Percentiles rank a stretch among this genome's conserved stretches.
These are phyloP conservation scores for Drosophila austrosaltans DNA, from an alignment of 2,888 invertebrate genomes.

Conservation along the genomic window DNA sequence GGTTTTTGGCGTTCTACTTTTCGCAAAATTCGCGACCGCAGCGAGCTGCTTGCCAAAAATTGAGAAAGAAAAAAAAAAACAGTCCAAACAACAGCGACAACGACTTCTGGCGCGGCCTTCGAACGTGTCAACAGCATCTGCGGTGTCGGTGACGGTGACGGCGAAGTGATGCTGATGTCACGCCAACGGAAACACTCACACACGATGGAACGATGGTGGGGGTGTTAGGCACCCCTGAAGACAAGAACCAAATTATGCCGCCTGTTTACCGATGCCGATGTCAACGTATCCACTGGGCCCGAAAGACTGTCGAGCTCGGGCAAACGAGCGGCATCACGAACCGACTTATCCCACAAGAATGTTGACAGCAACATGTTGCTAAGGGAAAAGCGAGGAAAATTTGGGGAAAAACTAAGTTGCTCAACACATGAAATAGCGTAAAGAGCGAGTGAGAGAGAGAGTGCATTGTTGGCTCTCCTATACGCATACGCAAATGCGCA, in stretches of 20 bases:
- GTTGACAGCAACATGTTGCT: conserved; percentile 54
- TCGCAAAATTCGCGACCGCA: conserved; percentile 58
- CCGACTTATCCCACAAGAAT: conserved; percentile 16
- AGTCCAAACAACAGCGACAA: conserved; percentile 18
- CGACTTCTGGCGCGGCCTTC: conserved; percentile 69
- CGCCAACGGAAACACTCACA: conserved; percentile 41
- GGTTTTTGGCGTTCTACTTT: conserved; percentile 59
- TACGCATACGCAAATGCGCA: conserved; percentile 53
- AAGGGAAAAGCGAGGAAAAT: not conserved
- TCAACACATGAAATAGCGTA: too few relatives aligned
- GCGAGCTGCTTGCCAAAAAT: conserved; percentile 57
- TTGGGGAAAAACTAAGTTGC: conserved; percentile 11
- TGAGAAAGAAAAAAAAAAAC: not conserved
- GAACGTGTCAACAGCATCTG: conserved; percentile 77
- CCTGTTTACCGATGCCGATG: conserved; percentile 44
- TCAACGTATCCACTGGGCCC: conserved; percentile 78
- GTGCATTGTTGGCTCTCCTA: conserved; percentile 42
- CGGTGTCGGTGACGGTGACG: conserved; percentile 59
- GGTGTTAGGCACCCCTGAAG: conserved; percentile 31
- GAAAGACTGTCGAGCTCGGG: conserved; percentile 61
- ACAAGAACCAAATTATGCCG: conserved; percentile 17
- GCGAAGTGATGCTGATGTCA: conserved; percentile 57
- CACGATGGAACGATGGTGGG: conserved; percentile 24
- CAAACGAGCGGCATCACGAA: conserved; percentile 26
- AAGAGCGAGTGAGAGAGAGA: not conserved